phyloP scores from a whole-genome alignment of 2,888 invertebrate species.

The Ectemnius cavifrons region DNA sequence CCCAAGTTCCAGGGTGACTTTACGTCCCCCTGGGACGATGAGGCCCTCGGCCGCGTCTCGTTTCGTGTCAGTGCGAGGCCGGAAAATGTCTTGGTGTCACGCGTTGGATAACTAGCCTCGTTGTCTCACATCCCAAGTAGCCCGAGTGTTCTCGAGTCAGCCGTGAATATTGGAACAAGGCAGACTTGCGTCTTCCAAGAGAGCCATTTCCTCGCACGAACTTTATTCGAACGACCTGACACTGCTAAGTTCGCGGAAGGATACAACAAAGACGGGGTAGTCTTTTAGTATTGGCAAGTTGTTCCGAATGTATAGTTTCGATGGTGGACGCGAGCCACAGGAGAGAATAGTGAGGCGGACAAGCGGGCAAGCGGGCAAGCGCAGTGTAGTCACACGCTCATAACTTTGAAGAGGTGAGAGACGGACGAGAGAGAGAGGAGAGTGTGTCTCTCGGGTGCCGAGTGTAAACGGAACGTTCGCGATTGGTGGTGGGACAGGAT shows the following conservation, averaged over 20 bases:
- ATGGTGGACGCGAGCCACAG: too few species aligned
- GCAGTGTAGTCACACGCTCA: constrained; percentile 22
- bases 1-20: constrained; percentile 27
- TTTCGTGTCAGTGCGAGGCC: constrained; percentile 35
- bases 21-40: constrained; percentile 24
- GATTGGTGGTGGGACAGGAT: constrained; percentile 67
- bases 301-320: too few species aligned
- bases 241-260: too few species aligned
- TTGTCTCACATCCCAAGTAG: constrained; percentile 25
- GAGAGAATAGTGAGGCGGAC: neutral
- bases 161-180: too few species aligned
- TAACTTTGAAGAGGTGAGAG: constrained; percentile 43
- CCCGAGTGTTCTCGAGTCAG: too few species aligned
- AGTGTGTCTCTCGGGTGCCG: too few species aligned
- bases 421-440: constrained; percentile 18
- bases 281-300: too few species aligned
- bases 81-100: constrained; percentile 51
- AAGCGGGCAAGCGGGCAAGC: neutral
- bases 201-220: too few species aligned
- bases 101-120: constrained; percentile 20
- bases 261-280: too few species aligned
- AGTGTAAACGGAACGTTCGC: constrained; percentile 42
- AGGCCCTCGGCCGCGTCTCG: constrained; percentile 12
- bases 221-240: too few species aligned
- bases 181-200: too few species aligned